Conservation (phyloP, 37 sponge, comb jelly and placozoan species). For the Bolinopsis microptera region DNA sequence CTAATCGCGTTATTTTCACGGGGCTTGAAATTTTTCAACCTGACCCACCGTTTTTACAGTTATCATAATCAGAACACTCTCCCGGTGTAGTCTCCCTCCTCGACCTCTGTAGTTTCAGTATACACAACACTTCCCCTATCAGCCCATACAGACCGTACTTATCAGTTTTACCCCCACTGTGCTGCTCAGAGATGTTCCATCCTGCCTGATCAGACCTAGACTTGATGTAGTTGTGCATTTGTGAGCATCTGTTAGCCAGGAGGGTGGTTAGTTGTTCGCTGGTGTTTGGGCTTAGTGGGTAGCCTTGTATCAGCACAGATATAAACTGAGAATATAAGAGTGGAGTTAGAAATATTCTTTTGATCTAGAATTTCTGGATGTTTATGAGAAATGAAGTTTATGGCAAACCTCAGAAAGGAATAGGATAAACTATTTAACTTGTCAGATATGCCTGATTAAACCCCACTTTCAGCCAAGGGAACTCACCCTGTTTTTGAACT, state of each 20-base stretch:
- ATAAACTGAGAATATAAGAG: slow-evolving; percentile 30
- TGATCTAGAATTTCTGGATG: too few relatives aligned
- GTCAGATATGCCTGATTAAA: too few relatives aligned
- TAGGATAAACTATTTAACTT: too few relatives aligned
- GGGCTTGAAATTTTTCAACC: too few relatives aligned
- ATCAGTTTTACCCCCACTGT: neutral
- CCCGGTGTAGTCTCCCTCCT: neutral
- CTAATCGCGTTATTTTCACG: too few relatives aligned
- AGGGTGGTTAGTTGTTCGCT: neutral
- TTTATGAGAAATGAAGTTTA: too few relatives aligned
- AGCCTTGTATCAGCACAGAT: slow-evolving; percentile 47
- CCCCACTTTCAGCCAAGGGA: too few relatives aligned
- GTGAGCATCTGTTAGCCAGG: neutral
- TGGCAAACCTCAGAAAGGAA: too few relatives aligned
- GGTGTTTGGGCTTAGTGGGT: neutral
- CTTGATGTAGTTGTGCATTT: slow-evolving; percentile 50
- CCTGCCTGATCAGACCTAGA: neutral
- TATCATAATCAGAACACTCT: neutral
- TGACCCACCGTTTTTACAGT: slow-evolving; percentile 17
- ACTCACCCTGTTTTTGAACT: slow-evolving; percentile 55
- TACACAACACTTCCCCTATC: slow-evolving; percentile 8
- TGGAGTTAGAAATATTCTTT: too few relatives aligned
- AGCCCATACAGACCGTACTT: slow-evolving; percentile 1
- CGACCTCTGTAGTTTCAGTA: slow-evolving; percentile 38
- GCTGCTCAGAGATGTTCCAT: neutral